Evolutionary conservation across 2,113 vertebrate species (phyloP), one percentile per base, ranked within the genome.

Genomic region (Tautogolabrus adspersus): DNA sequence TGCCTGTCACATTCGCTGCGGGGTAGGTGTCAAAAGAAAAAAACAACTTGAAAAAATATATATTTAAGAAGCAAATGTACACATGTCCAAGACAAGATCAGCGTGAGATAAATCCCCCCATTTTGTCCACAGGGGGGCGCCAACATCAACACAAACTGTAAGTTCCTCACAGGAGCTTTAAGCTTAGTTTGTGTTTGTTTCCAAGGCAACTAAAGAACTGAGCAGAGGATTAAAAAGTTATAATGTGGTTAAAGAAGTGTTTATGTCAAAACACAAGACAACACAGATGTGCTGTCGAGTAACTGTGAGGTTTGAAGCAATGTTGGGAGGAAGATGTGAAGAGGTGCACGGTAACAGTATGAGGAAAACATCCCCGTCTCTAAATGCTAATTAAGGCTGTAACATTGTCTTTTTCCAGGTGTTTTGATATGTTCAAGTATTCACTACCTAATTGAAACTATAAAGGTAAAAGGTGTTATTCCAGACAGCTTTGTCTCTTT

Each of bases 201-300:
- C 16, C 26, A 23, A 15, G 44, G 44, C 21, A 30, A 11, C 21
- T n/a, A 5, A 47, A 64, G 34, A 78, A 26, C 16, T 59, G 23
- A 22, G 60, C 46, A 26, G 54, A 30, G 13, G 60, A 40, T 60
- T 57, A 54, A 54, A 66, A 70, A 0, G 3, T 26, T 63, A 38
- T 38, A 3, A 30, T 22, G 26, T 58, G 1, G n/a, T 54, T 66
- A 54, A 16, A 44, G 23, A 52, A n/a, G 40, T 66, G 3, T 47
- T 66, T 40, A 46, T 22, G 13, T 60, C 0, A 1, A n/a, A 19
- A 10, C 0, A 74, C 18, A 52, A 51, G 57, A 44, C n/a, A 66
- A 40, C 38, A 61, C 49, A 66, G 56, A 59, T 44, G 58, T 52
- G 64, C n/a, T 46, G n/a, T 21, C 49, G 77, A 5, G 18, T 40